Evolutionary conservation across 2,113 vertebrate genomes (phyloP).

Genomic region (Aleadryas rufinucha): DNA sequence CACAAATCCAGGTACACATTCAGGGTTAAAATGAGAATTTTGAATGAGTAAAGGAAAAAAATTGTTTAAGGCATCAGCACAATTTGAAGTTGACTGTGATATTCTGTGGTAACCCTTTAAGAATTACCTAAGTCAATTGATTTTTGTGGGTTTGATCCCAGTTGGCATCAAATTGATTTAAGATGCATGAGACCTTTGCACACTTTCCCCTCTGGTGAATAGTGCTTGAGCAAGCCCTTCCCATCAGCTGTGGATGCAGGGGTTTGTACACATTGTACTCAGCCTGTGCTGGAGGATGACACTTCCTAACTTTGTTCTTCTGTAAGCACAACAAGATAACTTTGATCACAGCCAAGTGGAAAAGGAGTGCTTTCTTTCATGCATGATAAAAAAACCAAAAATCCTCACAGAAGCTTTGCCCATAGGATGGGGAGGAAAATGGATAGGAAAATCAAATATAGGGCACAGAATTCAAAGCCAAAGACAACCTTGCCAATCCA

Average conservation of each 20-base stretch:
- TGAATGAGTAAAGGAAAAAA: background rate
- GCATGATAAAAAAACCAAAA: background rate
- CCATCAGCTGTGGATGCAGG: background rate
- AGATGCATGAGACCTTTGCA: background rate
- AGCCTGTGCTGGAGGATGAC: background rate
- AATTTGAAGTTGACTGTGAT: background rate
- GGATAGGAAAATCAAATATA: background rate
- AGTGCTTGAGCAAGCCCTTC: background rate
- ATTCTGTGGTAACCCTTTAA: background rate
- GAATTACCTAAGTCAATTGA: background rate
- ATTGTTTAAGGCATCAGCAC: background rate
- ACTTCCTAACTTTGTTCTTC: background rate
- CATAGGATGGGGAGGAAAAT: background rate
- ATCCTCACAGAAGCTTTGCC: background rate
- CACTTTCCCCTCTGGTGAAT: background rate
- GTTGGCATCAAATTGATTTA: background rate
- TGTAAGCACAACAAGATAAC: background rate
- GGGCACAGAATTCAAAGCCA: background rate
- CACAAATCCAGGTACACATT: background rate
- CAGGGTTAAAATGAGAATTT: background rate
- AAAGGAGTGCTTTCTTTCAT: background rate
- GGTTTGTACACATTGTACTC: background rate
- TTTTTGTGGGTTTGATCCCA: background rate
- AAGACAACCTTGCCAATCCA: background rate
- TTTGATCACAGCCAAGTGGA: background rate